Percentiles rank a stretch among this genome's conserved stretches.
These are phyloP conservation scores for Nannospalax galili DNA, from an alignment of 2,113 vertebrate genomes.

Conservation along the genomic window DNA sequence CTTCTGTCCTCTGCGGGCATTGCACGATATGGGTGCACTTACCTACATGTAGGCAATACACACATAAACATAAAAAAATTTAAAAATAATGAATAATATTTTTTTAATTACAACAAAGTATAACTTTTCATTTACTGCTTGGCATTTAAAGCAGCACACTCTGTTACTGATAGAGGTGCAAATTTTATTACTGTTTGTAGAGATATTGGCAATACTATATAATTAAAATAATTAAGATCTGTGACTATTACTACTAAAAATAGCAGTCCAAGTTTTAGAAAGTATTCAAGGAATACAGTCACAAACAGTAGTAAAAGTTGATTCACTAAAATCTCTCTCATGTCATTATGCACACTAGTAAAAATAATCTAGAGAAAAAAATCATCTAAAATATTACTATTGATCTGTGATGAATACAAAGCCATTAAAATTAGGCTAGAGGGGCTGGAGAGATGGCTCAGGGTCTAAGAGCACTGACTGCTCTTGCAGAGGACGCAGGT, in stretches of 20 bases:
- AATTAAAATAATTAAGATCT: neutral
- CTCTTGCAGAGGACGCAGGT: too few species aligned
- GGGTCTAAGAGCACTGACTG: too few species aligned
- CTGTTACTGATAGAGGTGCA: fast-evolving
- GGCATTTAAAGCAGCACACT: neutral
- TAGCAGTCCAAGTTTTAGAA: neutral
- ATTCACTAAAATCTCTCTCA: neutral
- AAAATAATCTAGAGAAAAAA: neutral
- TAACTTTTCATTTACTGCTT: neutral
- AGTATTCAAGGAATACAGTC: neutral
- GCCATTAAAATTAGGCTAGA: neutral
- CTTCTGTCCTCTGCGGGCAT: too few species aligned
- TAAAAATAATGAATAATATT: too few species aligned
- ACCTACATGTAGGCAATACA: too few species aligned
- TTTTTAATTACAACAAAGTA: too few species aligned
- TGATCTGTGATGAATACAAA: neutral
- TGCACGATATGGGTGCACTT: too few species aligned
- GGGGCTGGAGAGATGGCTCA: too few species aligned
- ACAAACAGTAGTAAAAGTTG: neutral
- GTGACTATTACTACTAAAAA: neutral
- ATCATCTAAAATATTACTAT: fast-evolving
- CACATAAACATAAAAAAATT: too few species aligned
- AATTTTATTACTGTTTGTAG: fast-evolving
- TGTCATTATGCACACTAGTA: neutral
- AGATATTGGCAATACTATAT: too few species aligned